A percentile compares a stretch with the other conserved stretches of the same genome.
These are phyloP conservation scores for Turnix velox DNA, from an alignment of 2,113 vertebrate genomes.

Conservation along the genomic window DNA sequence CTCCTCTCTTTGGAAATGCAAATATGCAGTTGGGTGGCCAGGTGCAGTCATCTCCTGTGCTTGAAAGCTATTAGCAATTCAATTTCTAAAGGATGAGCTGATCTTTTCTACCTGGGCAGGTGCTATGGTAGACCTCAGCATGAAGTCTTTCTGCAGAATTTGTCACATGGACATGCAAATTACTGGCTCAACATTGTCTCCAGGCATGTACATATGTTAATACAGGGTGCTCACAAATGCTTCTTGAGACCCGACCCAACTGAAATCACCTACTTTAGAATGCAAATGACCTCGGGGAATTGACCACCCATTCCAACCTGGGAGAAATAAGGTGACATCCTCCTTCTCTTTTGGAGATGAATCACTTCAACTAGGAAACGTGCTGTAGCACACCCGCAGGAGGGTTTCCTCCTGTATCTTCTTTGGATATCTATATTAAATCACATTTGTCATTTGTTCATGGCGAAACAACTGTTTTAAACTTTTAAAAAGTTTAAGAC, in stretches of 20 bases:
- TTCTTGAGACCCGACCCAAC: neutral
- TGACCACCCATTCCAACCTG: neutral
- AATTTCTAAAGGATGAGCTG: neutral
- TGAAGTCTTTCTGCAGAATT: neutral
- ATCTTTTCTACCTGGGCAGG: neutral
- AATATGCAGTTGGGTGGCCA: neutral
- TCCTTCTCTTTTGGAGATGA: neutral
- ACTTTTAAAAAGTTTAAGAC: neutral
- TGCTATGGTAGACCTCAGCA: neutral
- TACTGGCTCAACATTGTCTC: neutral
- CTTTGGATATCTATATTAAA: neutral
- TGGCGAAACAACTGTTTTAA: neutral
- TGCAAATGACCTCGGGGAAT: neutral
- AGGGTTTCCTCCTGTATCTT: neutral
- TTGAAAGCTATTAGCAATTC: neutral
- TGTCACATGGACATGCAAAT: neutral
- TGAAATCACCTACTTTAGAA: neutral
- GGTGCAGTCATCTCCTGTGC: slow-evolving; percentile 18
- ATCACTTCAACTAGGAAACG: neutral
- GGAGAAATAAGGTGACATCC: neutral
- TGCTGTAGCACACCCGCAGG: neutral
- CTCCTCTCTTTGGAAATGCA: slow-evolving; percentile 6
- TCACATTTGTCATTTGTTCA: neutral
- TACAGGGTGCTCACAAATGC: neutral
- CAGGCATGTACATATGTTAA: neutral